Base-by-base conservation (phyloP, 2,888 invertebrate species). In the Pollenia amentaria region DNA sequence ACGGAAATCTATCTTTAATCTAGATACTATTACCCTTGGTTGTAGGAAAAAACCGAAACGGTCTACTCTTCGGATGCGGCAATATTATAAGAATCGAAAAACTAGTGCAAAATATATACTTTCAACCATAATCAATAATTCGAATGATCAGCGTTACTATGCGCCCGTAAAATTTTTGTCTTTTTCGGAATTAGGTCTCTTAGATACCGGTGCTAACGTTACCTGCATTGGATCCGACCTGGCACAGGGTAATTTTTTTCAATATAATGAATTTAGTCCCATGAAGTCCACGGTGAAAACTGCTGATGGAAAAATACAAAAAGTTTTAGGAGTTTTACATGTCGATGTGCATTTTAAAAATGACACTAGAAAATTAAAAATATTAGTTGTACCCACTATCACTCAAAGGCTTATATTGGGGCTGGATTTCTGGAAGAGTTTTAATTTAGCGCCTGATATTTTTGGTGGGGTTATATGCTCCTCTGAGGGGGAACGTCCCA, bases 381-480 rank as follows among this genome's bases (percentile, higher is more conserved):
- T 53, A 7, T 16, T 53, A 9, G 9, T 53, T 3, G 53, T 53
- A n/a, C 53, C 53, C 1, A 16, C 53, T 16, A 53, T 53, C n/a
- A 16, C 16, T n/a, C 53, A 53, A 12, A 8, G 53, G 16, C 9
- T 53, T 16, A 53, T 53, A 16, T 53, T 60, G 14, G 60, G 60
- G 1, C n/a, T 60, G 38, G 60, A 60, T 60, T 60, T 60, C 38
- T 60, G 60, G 60, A 60, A 38, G 10, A 38, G 38, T 38, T 60
- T 60, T 60, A 12, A 38, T 2, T 38, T 60, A 29, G 60, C 60
- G 11, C 38, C 60, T 2, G 14, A 60, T 6, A n/a, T 60, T 14
- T 60, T 60, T 60, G 60, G 38, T 21, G 38, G 12, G 11, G 60
- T 60, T 60, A 60, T 60, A 3, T 38, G 1, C 11, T 12, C n/a